Evolutionary conservation across 2,113 vertebrate genomes (phyloP).

Genomic region (Asarcornis scutulata): DNA sequence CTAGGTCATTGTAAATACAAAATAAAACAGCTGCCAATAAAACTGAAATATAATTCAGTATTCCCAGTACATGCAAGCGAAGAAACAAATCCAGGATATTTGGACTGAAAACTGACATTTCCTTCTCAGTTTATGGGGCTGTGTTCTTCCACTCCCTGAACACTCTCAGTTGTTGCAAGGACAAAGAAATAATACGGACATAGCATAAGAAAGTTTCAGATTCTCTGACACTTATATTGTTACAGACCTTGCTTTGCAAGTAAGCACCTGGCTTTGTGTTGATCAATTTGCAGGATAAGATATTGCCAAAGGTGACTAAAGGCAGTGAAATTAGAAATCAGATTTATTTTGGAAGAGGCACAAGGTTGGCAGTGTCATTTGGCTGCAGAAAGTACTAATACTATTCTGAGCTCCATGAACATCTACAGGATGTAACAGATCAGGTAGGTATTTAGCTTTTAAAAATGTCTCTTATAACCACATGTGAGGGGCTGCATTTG

Average conservation of each 20-base stretch:
- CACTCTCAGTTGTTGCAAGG: neutral
- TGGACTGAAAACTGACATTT: neutral
- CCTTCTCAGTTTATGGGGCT: neutral
- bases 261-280: neutral
- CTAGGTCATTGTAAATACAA: constrained; percentile 33
- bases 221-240: neutral
- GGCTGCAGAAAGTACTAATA: neutral
- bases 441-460: neutral
- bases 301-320: neutral
- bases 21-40: constrained; percentile 47
- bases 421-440: neutral
- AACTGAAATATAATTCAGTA: constrained; percentile 25
- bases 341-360: neutral
- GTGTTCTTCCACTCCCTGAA: neutral
- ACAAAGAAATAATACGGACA: neutral
- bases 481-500: neutral
- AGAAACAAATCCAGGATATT: neutral
- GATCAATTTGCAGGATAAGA: neutral
- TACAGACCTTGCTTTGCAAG: neutral
- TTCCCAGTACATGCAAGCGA: neutral
- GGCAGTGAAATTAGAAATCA: neutral
- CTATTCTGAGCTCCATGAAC: neutral
- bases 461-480: neutral
- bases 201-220: neutral
- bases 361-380: neutral